phyloP scores from a whole-genome alignment of 2,797 vertebrate genomes.

The Xyrichtys novacula region DNA sequence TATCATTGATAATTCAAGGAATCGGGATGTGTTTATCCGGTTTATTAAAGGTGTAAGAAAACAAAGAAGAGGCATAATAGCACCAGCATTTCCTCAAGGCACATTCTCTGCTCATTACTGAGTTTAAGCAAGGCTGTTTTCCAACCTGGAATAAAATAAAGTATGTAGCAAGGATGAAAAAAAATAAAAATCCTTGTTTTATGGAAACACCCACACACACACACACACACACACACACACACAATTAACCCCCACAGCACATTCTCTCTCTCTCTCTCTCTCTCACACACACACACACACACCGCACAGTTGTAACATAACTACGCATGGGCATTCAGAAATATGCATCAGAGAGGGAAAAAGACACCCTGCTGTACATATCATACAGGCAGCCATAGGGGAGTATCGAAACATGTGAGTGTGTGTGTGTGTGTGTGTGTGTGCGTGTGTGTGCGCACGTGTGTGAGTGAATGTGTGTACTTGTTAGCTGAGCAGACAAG shows the following conservation, averaged over 20 bases:
- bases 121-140: conserved; percentile 27
- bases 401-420: conserved; percentile 10
- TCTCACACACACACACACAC: conserved; percentile 14
- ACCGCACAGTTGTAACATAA: background rate
- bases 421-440: background rate
- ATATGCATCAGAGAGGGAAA: conserved; percentile 7
- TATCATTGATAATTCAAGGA: conserved; percentile 41
- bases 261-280: too few relatives aligned
- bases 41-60: conserved; percentile 28
- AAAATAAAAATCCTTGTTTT: conserved; percentile 18
- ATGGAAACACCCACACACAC: background rate
- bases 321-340: background rate
- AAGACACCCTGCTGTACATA: conserved; percentile 54
- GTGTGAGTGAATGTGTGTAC: conserved; percentile 1
- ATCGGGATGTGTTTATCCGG: conserved; percentile 31
- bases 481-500: conserved; percentile 27
- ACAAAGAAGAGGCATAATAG: conserved; percentile 42
- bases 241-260: background rate
- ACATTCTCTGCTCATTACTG: conserved; percentile 58
- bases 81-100: conserved; percentile 26
- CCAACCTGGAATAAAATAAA: conserved; percentile 28
- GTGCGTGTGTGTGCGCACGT: background rate
- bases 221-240: conserved; percentile 12
- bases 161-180: background rate
- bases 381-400: conserved; percentile 30